Percentiles rank a stretch among this genome's conserved stretches.
Evolutionary conservation across 2,888 invertebrate genomes (phyloP).

Genomic region (Caenorhabditis sp.): DNA sequence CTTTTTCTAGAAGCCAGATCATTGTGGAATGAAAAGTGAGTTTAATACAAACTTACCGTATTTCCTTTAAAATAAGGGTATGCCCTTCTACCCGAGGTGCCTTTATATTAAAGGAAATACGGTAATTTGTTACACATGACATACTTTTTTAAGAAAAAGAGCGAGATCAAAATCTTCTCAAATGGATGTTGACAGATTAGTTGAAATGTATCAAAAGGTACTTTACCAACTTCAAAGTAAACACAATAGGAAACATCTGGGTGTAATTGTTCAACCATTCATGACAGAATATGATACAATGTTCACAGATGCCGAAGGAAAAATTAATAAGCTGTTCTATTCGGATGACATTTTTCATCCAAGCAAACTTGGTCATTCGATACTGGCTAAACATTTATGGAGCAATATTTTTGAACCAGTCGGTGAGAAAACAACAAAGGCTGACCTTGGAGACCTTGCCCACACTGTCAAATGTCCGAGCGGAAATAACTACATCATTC

Average conservation of each 20-base stretch:
- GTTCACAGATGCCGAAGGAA: constrained; percentile 14
- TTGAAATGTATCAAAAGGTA: background rate
- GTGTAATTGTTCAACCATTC: constrained; percentile 34
- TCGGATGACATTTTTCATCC: constrained; percentile 60
- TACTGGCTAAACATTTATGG: constrained; percentile 53
- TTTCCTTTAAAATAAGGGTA: too few relatives aligned
- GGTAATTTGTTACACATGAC: too few relatives aligned
- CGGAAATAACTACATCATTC: background rate
- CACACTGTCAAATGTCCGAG: background rate
- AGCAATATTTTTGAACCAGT: constrained; percentile 57
- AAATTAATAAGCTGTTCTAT: constrained; percentile 46
- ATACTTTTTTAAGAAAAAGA: constrained; percentile 15
- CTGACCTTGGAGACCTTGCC: constrained; percentile 27
- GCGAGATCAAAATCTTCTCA: constrained; percentile 7
- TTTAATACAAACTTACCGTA: background rate
- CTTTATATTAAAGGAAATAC: too few relatives aligned
- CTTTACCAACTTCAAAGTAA: constrained; percentile 32
- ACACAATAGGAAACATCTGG: constrained; percentile 13
- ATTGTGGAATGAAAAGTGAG: constrained; percentile 33
- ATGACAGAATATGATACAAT: constrained; percentile 12
- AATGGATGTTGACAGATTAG: constrained; percentile 7
- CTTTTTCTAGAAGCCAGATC: constrained; percentile 38
- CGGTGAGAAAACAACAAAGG: constrained; percentile 49
- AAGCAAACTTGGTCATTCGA: constrained; percentile 54
- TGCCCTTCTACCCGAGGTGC: too few relatives aligned